Evolutionary conservation across 1,140 invertebrate species (phyloP).

Genomic region (Pissodes strobi): DNA sequence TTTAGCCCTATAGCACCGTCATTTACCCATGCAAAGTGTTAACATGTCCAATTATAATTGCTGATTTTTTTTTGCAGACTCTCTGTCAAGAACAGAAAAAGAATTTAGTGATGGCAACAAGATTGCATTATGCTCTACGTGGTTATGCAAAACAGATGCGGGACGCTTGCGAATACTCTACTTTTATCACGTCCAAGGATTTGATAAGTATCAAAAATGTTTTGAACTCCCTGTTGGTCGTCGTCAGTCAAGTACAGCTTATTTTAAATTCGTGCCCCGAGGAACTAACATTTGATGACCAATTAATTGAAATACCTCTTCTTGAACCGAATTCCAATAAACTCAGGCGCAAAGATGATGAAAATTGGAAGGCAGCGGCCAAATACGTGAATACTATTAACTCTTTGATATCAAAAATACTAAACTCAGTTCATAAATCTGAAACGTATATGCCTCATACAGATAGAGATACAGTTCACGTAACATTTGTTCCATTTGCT

Average conservation of each 20-base stretch:
- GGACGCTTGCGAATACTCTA: constrained; percentile 52
- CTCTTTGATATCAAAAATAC: constrained; percentile 57
- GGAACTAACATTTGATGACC: constrained; percentile 55
- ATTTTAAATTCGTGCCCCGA: constrained; percentile 65
- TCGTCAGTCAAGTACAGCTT: constrained; percentile 64
- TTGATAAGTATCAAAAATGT: constrained; percentile 9
- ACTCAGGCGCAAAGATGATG: constrained; percentile 57
- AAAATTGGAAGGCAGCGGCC: constrained; percentile 57
- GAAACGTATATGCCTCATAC: constrained; percentile 30
- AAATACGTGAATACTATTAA: constrained; percentile 56
- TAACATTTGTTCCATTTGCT: constrained; percentile 25
- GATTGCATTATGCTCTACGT: constrained; percentile 58
- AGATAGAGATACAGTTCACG: constrained; percentile 6
- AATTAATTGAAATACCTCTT: constrained; percentile 57
- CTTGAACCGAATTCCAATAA: constrained; percentile 44
- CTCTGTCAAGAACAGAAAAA: constrained; percentile 60
- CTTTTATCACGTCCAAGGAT: constrained; percentile 22
- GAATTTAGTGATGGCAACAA: constrained; percentile 58
- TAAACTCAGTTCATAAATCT: constrained; percentile 53
- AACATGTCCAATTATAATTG: constrained; percentile 11
- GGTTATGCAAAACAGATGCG: constrained; percentile 53
- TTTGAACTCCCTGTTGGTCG: constrained; percentile 38
- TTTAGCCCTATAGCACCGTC: neutral
- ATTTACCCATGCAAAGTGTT: neutral
- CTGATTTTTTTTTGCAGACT: constrained; percentile 53